Evolutionary conservation across 2,113 vertebrate species (phyloP).

Genomic region (Garra rufa): DNA sequence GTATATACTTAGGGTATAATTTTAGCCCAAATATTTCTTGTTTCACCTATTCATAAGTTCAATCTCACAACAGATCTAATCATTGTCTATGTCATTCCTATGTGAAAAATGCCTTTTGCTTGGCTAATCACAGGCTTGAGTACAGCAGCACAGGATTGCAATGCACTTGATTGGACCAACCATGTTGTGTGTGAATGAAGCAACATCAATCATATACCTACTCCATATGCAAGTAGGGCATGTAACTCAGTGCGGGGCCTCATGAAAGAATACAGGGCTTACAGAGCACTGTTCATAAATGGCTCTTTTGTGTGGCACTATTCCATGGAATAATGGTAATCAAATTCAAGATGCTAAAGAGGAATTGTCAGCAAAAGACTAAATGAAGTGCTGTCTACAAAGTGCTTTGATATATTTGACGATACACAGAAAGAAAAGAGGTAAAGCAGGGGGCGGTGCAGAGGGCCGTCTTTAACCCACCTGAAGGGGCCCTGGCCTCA

Average conservation of each 20-base stretch:
- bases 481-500: conserved; percentile 35
- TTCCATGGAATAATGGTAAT: neutral
- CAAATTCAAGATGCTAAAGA: neutral
- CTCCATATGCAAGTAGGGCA: neutral
- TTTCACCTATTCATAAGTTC: too few relatives aligned
- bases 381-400: neutral
- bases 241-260: neutral
- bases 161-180: neutral
- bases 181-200: neutral
- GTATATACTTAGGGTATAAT: neutral
- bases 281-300: neutral
- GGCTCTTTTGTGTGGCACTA: neutral
- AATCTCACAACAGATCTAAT: too few relatives aligned
- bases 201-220: neutral
- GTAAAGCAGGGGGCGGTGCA: neutral
- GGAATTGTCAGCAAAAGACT: neutral
- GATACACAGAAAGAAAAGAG: neutral
- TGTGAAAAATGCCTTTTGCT: neutral
- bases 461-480: neutral
- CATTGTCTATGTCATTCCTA: neutral
- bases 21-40: neutral
- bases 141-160: neutral
- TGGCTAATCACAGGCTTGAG: neutral
- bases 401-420: neutral
- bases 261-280: neutral